Conservation (phyloP, 1,140 invertebrate species). For the Bemisia tabaci region DNA sequence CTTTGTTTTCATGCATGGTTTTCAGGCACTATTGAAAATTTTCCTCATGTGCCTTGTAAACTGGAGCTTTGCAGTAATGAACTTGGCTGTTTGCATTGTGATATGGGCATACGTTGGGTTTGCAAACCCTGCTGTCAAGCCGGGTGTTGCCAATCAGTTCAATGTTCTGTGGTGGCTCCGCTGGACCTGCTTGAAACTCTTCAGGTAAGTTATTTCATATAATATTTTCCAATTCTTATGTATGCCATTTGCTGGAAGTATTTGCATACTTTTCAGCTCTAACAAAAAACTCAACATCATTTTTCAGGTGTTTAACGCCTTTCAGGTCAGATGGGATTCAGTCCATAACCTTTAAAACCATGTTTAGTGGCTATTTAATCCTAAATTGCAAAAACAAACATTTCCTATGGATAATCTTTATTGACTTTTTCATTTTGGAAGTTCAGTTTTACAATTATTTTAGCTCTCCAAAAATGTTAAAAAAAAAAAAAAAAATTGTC, state of each 20-base stretch:
- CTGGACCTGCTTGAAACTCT: slow-evolving; percentile 51
- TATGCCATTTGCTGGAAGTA: slow-evolving; percentile 10
- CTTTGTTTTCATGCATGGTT: slow-evolving; percentile 17
- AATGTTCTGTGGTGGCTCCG: slow-evolving; percentile 73
- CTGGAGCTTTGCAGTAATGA: slow-evolving; percentile 78
- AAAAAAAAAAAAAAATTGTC: no score
- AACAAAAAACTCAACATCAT: no score
- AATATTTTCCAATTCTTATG: slow-evolving; percentile 8
- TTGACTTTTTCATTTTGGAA: no score
- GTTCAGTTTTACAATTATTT: no score
- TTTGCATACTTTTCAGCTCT: no score
- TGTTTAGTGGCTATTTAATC: no score
- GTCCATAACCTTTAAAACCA: no score
- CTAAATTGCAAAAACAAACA: no score
- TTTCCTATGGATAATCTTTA: no score
- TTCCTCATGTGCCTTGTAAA: slow-evolving; percentile 85
- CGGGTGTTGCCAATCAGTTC: slow-evolving; percentile 78
- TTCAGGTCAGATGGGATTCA: no score
- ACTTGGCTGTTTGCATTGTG: slow-evolving; percentile 62
- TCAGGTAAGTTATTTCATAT: slow-evolving; percentile 49
- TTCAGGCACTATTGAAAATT: slow-evolving; percentile 68
- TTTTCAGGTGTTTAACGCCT: no score
- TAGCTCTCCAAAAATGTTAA: no score
- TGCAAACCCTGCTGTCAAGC: slow-evolving; percentile 85
- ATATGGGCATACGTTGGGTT: slow-evolving; percentile 88